phyloP scores from a whole-genome alignment of 2,888 invertebrate species.

The Ormyrus rosae region DNA sequence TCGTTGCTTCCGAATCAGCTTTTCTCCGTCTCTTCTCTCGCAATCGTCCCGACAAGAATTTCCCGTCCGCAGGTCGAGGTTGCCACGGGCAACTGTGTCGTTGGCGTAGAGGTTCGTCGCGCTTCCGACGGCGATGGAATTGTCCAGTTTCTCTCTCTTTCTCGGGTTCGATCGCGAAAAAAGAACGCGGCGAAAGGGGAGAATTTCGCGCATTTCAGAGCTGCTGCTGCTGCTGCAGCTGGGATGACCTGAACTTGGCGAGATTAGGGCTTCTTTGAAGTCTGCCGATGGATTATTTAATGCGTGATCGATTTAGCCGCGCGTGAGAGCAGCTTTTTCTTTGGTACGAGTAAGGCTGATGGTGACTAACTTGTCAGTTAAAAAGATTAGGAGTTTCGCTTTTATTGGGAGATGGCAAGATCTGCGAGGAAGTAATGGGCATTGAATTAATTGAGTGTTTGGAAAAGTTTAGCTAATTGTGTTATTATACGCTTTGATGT shows the following conservation, averaged over 20 bases:
- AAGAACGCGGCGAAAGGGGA: conserved; percentile 42
- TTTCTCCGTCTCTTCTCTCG: conserved; percentile 51
- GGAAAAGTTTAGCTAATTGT: too few species aligned
- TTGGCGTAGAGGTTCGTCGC: conserved; percentile 62
- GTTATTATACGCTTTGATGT: too few species aligned
- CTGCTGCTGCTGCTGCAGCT: conserved; percentile 59
- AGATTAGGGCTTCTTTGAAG: conserved; percentile 36
- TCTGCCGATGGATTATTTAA: conserved; percentile 23
- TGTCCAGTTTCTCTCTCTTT: conserved; percentile 62
- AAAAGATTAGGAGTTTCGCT: too few species aligned
- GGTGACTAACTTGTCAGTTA: too few species aligned
- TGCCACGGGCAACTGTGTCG: conserved; percentile 74
- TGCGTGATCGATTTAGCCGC: conserved; percentile 29
- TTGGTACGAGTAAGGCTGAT: too few species aligned
- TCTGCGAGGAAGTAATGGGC: too few species aligned
- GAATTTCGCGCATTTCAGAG: conserved; percentile 61
- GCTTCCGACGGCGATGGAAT: conserved; percentile 69
- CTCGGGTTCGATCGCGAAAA: conserved; percentile 48
- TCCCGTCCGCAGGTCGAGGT: conserved; percentile 67
- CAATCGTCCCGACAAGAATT: conserved; percentile 70
- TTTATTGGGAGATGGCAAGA: too few species aligned
- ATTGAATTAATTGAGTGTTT: too few species aligned
- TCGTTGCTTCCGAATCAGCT: conserved; percentile 35
- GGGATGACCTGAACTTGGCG: conserved; percentile 30
- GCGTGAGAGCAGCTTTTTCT: background rate